Conservation (phyloP, 2,113 vertebrate genomes). For the Scalopus aquaticus region DNA sequence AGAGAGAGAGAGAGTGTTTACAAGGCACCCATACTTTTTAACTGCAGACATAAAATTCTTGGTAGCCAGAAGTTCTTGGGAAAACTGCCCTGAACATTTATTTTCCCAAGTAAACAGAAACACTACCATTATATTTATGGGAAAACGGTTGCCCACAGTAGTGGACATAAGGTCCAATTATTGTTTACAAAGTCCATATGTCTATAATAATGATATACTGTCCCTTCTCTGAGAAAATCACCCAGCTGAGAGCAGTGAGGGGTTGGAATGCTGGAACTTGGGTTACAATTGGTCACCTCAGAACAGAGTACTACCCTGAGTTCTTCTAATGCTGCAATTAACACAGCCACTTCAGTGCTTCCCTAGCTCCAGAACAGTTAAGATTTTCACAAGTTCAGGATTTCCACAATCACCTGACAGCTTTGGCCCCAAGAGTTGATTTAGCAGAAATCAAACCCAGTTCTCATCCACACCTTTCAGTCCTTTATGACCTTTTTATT, state of each 20-base stretch:
- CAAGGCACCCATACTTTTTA: not conserved
- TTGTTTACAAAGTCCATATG: slow-evolving; percentile 13
- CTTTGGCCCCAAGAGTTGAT: not conserved
- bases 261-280: not conserved
- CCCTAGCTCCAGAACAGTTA: not conserved
- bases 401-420: slow-evolving; percentile 39
- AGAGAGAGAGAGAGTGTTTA: not conserved
- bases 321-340: not conserved
- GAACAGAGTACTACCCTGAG: not conserved
- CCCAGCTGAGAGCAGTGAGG: not conserved
- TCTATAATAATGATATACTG: not conserved
- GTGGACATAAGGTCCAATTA: not conserved
- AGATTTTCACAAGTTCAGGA: slow-evolving; percentile 5
- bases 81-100: not conserved
- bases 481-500: slow-evolving; percentile 64
- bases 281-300: not conserved
- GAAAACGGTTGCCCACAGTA: not conserved
- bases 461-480: slow-evolving; percentile 29
- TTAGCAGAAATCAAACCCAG: slow-evolving; percentile 40
- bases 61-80: slow-evolving; percentile 52
- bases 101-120: slow-evolving; percentile 18
- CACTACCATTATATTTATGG: slow-evolving; percentile 16
- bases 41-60: not conserved
- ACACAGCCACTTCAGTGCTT: not conserved
- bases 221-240: not conserved